Percentiles rank a stretch among this genome's conserved stretches.
Evolutionary conservation across 2,888 invertebrate species (phyloP).

Genomic region (Agonopterix subpropinquella): DNA sequence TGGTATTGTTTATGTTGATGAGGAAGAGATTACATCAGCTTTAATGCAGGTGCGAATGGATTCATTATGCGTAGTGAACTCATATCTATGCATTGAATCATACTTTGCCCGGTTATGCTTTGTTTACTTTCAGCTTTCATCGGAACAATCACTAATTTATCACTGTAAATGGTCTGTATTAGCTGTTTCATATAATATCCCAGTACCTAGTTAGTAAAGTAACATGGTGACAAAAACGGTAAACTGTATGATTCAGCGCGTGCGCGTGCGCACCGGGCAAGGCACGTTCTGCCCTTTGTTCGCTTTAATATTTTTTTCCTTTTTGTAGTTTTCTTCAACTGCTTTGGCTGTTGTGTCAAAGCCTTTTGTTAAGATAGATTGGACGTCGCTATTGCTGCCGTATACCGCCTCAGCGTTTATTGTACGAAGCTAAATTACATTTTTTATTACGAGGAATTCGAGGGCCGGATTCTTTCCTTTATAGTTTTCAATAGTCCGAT

Average conservation of each 20-base stretch:
- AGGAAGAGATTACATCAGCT: conserved; percentile 23
- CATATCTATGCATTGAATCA: conserved; percentile 6
- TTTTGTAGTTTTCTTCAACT: conserved; percentile 24
- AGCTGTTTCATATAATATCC: too few relatives aligned
- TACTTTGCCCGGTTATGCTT: not conserved
- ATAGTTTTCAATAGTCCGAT: conserved; percentile 18
- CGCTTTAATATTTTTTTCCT: conserved; percentile 22
- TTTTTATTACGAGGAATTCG: conserved; percentile 23
- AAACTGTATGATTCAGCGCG: not conserved
- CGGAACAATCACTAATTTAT: not conserved
- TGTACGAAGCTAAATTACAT: conserved; percentile 34
- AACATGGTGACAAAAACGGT: not conserved
- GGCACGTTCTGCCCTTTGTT: conserved; percentile 60
- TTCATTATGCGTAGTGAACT: conserved; percentile 21
- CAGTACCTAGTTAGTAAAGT: too few relatives aligned
- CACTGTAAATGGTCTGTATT: too few relatives aligned
- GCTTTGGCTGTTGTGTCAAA: conserved; percentile 39
- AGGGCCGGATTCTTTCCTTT: conserved; percentile 19
- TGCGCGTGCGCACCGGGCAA: conserved; percentile 28
- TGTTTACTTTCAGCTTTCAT: not conserved
- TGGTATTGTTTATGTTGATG: conserved; percentile 30
- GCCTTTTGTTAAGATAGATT: conserved; percentile 50
- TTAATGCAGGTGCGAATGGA: conserved; percentile 30
- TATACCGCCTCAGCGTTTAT: conserved; percentile 26
- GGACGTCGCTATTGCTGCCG: conserved; percentile 24